Evolutionary conservation across 2,113 vertebrate genomes (phyloP).

Genomic region (Erythrocercus mccallii): DNA sequence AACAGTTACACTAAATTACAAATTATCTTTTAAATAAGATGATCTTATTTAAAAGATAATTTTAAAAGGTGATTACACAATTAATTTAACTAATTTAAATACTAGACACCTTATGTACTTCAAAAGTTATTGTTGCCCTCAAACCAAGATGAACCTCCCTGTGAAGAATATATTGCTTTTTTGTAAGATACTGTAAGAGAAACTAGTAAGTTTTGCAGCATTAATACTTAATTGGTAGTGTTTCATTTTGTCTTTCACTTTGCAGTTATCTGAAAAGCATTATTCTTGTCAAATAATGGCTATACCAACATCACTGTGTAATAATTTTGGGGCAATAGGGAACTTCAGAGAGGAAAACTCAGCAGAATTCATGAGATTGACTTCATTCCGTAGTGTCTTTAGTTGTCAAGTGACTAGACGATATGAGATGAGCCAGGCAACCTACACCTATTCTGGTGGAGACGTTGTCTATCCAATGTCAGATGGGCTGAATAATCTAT

Average conservation of each 20-base stretch:
- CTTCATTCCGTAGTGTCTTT: fast-evolving
- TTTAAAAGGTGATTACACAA: background rate
- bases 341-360: background rate
- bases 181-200: background rate
- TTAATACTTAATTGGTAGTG: background rate
- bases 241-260: background rate
- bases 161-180: background rate
- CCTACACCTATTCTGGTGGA: fast-evolving
- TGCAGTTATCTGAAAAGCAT: background rate
- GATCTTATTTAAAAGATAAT: background rate
- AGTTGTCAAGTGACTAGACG: background rate
- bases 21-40: background rate
- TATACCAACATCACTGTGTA: background rate
- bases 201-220: background rate
- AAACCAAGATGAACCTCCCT: background rate
- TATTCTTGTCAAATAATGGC: background rate
- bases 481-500: background rate
- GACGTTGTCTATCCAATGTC: background rate
- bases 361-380: background rate
- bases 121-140: background rate
- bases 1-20: background rate
- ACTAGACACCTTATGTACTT: background rate
- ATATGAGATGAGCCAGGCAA: background rate
- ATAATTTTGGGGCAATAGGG: background rate
- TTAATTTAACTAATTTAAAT: background rate